Evolutionary conservation across 2,113 vertebrate genomes (phyloP), one percentile per base, ranked within the genome.

Genomic region (Bambusicola thoracicus): DNA sequence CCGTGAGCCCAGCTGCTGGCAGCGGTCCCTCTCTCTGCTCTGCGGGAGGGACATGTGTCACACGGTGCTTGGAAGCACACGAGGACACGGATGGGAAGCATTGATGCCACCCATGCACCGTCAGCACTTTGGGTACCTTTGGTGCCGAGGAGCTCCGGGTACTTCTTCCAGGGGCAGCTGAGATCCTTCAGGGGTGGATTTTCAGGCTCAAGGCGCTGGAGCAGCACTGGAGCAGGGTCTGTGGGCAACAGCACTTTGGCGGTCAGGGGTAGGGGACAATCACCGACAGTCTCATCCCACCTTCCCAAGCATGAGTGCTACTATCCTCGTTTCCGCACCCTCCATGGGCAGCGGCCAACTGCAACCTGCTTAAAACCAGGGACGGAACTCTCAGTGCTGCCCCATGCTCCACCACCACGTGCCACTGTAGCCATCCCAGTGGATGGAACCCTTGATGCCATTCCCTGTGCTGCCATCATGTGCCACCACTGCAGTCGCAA

Each of bases 161-260:
- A 98, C 96, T 98, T 99, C 96, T 98, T 99, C 98, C 99, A 98
- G 95, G 97, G 97, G 68, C 96, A 27, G 79, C 98, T 97, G 96
- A 98, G 95, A 66, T 99, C 98, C 84, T 97, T 98, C 90, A 98
- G 94, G 13, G 97, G 89, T 81, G 97, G 87, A 84, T 96, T 95
- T 55, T 98, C 98, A 2, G 98, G 97, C 85, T 98, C 97, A 2
- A 97, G 97, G 95, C 97, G 95, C 96, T 98, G 98, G 59, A 99
- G 97, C 95, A 99, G 98, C 91, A 99, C 96, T 51, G 98, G 99
- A 69, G 98, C 98, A 0, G 99, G 98, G 92, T 99, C 99, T 99
- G 96, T 3, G 19, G 73, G 89, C 43, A 7, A 58, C 0, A 40
- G 38, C 44, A 17, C 74, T 1, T 36, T 2, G 17, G 19, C 0